Evolutionary conservation across 1,140 invertebrate species (phyloP).

Genomic region (Cyclina sinensis): DNA sequence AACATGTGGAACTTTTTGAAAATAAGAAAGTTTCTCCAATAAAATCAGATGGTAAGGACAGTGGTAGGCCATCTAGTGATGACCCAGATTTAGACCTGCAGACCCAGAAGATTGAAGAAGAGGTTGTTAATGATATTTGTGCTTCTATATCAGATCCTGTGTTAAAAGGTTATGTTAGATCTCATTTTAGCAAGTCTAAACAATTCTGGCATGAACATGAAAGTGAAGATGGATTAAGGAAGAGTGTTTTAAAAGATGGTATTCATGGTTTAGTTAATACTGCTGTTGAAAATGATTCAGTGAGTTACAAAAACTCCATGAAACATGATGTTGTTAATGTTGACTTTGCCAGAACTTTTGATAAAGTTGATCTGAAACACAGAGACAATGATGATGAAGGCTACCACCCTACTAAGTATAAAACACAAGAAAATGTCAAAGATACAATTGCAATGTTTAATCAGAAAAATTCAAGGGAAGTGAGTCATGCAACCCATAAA

Average conservation of each 20-base stretch:
- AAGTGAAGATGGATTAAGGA: neutral
- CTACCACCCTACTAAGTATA: neutral
- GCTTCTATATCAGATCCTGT: constrained; percentile 64
- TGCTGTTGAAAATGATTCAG: neutral
- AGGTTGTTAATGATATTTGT: constrained; percentile 69
- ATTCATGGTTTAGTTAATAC: neutral
- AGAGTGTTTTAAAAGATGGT: neutral
- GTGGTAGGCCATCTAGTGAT: constrained; percentile 64
- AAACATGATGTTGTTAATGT: constrained; percentile 35
- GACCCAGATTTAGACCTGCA: constrained; percentile 47
- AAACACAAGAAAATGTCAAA: constrained; percentile 41
- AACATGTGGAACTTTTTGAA: neutral
- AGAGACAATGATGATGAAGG: neutral
- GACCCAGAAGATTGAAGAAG: constrained; percentile 61
- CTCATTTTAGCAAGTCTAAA: constrained; percentile 59
- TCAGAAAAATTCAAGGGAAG: neutral
- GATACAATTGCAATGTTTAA: constrained; percentile 60
- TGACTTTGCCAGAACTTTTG: neutral
- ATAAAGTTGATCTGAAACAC: neutral
- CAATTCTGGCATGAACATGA: neutral
- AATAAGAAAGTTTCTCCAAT: constrained; percentile 61
- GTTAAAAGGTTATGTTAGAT: constrained; percentile 64
- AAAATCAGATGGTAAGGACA: constrained; percentile 63
- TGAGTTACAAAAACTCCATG: neutral
- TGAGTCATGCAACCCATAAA: neutral